Percentiles rank a stretch among this genome's conserved stretches.
Evolutionary conservation across 2,797 vertebrate species (phyloP).

Genomic region (Rhynchonycteris naso): DNA sequence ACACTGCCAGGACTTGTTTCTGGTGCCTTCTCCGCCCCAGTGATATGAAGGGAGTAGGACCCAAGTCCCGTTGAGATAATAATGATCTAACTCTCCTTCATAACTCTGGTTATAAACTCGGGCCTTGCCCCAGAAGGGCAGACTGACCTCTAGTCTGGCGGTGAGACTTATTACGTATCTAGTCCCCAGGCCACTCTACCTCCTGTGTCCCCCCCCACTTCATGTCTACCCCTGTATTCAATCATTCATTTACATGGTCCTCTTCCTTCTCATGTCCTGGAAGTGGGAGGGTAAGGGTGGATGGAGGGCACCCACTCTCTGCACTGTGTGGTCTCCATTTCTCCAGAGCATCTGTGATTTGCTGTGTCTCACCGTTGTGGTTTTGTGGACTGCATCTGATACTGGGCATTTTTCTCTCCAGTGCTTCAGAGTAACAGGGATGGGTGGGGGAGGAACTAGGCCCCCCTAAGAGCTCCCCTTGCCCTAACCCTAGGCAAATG

Average conservation of each 20-base stretch:
- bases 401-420: constrained; percentile 68
- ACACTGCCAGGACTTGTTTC: neutral
- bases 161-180: neutral
- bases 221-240: neutral
- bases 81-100: neutral
- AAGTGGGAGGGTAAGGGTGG: neutral
- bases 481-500: neutral
- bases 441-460: neutral
- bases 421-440: constrained; percentile 49
- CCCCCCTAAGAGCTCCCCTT: neutral
- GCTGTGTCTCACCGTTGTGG: constrained; percentile 73
- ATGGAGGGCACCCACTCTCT: neutral
- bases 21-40: neutral
- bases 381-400: constrained; percentile 61
- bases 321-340: constrained; percentile 60
- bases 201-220: neutral
- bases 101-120: neutral
- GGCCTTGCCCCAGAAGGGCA: neutral
- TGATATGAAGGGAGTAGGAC: neutral
- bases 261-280: neutral
- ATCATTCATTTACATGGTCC: neutral
- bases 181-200: neutral
- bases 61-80: neutral
- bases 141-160: neutral
- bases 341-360: constrained; percentile 76